phyloP scores from a whole-genome alignment of 2,888 invertebrate species.

The Drymonia ruficornis region DNA sequence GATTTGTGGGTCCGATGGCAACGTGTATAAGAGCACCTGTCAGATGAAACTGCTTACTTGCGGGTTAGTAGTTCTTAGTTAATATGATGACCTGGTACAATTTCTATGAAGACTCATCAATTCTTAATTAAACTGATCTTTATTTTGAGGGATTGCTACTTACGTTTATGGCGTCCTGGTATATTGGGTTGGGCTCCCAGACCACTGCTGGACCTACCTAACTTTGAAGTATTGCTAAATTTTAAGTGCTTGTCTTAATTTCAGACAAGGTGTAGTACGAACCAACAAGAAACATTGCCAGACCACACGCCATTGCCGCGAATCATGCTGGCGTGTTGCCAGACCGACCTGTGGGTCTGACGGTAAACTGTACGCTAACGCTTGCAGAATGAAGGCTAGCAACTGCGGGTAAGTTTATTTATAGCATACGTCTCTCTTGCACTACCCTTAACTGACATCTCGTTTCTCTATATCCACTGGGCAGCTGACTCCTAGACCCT shows the following conservation, averaged over 20 bases:
- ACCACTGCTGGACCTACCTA: too few relatives aligned
- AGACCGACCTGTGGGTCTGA: slow-evolving; percentile 96
- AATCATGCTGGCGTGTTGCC: slow-evolving; percentile 95
- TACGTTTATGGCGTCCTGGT: background rate
- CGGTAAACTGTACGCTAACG: slow-evolving; percentile 94
- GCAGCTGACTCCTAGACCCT: too few relatives aligned
- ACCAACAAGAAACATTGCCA: slow-evolving; percentile 96
- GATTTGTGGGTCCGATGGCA: slow-evolving; percentile 96
- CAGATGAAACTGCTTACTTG: slow-evolving; percentile 97
- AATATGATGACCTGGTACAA: slow-evolving; percentile 23
- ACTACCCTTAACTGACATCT: too few relatives aligned
- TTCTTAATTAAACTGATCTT: background rate
- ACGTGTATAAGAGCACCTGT: slow-evolving; percentile 96
- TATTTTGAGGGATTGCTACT: background rate
- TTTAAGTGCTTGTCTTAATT: slow-evolving; percentile 35
- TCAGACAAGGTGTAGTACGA: slow-evolving; percentile 92
- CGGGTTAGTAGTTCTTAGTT: slow-evolving; percentile 83
- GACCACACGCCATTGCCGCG: slow-evolving; percentile 95
- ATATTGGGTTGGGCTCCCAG: background rate
- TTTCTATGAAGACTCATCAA: background rate
- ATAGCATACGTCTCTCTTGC: background rate
- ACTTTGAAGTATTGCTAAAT: background rate
- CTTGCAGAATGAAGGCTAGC: slow-evolving; percentile 95
- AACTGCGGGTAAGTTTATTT: slow-evolving; percentile 90
- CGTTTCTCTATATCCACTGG: too few relatives aligned